Percentiles rank a stretch among this genome's conserved stretches.
Evolutionary conservation across 2,113 vertebrate species (phyloP).

Genomic region (Telmatochromis sp.): DNA sequence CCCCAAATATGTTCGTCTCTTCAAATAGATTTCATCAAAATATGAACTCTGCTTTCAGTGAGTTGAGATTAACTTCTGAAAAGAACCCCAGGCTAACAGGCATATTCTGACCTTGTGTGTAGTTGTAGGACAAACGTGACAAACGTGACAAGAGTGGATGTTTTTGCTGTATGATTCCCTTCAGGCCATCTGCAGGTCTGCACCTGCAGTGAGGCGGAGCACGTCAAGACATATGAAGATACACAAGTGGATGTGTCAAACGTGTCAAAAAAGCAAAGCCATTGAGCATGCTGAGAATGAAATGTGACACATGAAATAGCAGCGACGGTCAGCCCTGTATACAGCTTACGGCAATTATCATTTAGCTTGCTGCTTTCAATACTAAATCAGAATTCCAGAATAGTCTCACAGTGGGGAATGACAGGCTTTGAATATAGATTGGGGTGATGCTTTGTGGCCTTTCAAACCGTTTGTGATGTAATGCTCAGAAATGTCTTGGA

Average conservation of each 20-base stretch:
- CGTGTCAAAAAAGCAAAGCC: not conserved
- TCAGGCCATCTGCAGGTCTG: not conserved
- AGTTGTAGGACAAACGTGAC: not conserved
- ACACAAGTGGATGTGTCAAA: conserved; percentile 7
- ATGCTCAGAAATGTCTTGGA: not conserved
- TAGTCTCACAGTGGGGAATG: not conserved
- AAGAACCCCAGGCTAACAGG: not conserved
- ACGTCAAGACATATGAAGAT: not conserved
- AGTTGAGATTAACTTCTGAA: not conserved
- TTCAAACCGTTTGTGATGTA: not conserved
- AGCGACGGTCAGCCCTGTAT: not conserved
- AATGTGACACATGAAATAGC: conserved; percentile 16
- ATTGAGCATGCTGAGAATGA: conserved; percentile 30
- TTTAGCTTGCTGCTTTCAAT: not conserved
- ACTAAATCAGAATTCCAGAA: not conserved
- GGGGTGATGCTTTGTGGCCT: conserved; percentile 14
- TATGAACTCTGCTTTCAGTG: not conserved
- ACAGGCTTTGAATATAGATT: conserved; percentile 41
- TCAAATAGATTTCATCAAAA: not conserved
- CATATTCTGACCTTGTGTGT: not conserved
- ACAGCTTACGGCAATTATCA: not conserved
- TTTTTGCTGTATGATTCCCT: not conserved
- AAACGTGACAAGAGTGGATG: not conserved
- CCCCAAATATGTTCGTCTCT: not conserved
- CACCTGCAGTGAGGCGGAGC: not conserved